Percentiles rank a stretch among this genome's conserved stretches.
Evolutionary conservation across 1,140 invertebrate genomes (phyloP).

Genomic region (Drosophila kohkoa): DNA sequence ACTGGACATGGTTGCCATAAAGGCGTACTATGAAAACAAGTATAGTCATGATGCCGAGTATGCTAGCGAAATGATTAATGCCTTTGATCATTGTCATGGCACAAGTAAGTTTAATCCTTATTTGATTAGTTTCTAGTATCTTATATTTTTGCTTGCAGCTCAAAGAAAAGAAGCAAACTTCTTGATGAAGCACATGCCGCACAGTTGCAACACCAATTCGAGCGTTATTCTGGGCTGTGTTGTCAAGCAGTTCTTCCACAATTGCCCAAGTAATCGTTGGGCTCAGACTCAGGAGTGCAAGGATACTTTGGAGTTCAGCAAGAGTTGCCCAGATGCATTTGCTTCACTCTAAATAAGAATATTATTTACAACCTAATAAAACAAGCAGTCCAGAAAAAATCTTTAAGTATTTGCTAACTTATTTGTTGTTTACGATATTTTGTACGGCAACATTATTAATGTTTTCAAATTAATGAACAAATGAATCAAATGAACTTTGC

Average conservation of each 20-base stretch:
- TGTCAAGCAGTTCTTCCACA: slow-evolving; percentile 73
- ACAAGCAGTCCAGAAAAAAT: background rate
- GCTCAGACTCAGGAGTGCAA: slow-evolving; percentile 57
- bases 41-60: slow-evolving; percentile 59
- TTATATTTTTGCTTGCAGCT: slow-evolving; percentile 14
- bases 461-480: too few relatives aligned
- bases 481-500: too few relatives aligned
- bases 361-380: background rate
- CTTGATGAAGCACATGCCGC: slow-evolving; percentile 50
- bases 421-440: too few relatives aligned
- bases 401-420: too few relatives aligned
- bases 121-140: background rate
- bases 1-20: slow-evolving; percentile 61
- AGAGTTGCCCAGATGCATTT: slow-evolving; percentile 59
- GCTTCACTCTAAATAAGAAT: slow-evolving; percentile 45
- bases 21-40: slow-evolving; percentile 31
- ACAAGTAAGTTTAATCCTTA: slow-evolving; percentile 36
- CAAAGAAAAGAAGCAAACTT: slow-evolving; percentile 59
- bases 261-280: slow-evolving; percentile 67
- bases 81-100: slow-evolving; percentile 73
- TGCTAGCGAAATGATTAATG: slow-evolving; percentile 70
- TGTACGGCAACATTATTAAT: too few relatives aligned
- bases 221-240: slow-evolving; percentile 69
- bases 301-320: slow-evolving; percentile 56
- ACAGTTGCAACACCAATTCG: slow-evolving; percentile 60